Percentiles rank a stretch among this genome's conserved stretches.
These are phyloP conservation scores for Bombyx mandarina DNA, from an alignment of 1,140 invertebrate species.

Conservation along the genomic window DNA sequence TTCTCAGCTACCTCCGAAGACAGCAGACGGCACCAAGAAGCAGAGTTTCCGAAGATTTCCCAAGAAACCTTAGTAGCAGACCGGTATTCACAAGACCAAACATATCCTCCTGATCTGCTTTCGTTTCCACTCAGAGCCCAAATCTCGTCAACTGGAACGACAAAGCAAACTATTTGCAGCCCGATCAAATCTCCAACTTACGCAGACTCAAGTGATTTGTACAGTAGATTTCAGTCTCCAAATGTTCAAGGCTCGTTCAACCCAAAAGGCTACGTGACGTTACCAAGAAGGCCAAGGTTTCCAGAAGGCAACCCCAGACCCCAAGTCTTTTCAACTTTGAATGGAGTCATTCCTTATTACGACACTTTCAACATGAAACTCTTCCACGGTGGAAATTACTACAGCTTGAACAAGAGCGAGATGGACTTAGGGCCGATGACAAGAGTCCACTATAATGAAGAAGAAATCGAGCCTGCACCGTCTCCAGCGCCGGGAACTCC, in stretches of 20 bases:
- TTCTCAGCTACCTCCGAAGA: constrained; percentile 71
- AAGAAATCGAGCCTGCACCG: constrained; percentile 72
- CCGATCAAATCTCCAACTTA: constrained; percentile 71
- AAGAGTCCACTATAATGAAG: constrained; percentile 71
- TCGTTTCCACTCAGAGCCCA: constrained; percentile 77
- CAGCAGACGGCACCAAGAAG: constrained; percentile 70
- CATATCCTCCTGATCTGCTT: constrained; percentile 85
- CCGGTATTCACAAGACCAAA: constrained; percentile 66
- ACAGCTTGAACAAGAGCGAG: constrained; percentile 79
- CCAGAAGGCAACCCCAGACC: constrained; percentile 70
- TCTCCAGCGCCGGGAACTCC: constrained; percentile 62
- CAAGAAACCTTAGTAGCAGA: constrained; percentile 53
- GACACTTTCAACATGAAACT: constrained; percentile 86
- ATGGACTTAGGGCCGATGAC: constrained; percentile 62
- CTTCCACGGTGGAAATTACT: constrained; percentile 83
- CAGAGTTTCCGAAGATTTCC: constrained; percentile 54
- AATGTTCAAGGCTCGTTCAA: constrained; percentile 71
- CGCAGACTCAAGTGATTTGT: constrained; percentile 68
- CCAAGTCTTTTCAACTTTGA: constrained; percentile 67
- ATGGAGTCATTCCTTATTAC: constrained; percentile 81
- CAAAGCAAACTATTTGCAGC: constrained; percentile 72
- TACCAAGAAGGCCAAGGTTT: constrained; percentile 83
- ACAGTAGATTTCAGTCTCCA: constrained; percentile 77
- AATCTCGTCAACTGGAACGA: constrained; percentile 77
- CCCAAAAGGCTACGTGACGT: constrained; percentile 83